Base-by-base conservation (phyloP, 2,888 invertebrate genomes). In the Apamea crenata region DNA sequence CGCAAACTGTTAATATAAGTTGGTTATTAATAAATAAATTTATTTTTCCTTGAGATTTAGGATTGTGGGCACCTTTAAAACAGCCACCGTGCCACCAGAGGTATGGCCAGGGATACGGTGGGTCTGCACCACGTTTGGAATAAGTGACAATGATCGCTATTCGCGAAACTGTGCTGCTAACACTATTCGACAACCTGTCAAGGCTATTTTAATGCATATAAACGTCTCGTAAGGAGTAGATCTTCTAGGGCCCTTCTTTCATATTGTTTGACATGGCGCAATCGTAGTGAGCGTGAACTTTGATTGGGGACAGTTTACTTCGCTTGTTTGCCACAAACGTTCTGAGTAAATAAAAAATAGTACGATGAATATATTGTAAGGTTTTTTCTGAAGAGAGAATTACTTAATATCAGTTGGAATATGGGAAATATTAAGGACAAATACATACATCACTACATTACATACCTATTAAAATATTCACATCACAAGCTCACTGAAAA, bases 261-360 rank as follows among this genome's bases (percentile, higher is more conserved):
- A 25, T 65, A 59, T 44, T 50, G 4, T 32, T 16, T 50, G 56
- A 25, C 56, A 29, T 50, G 40, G 2, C 1, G 63, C 79, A 83
- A 69, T 82, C 12, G 59, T 32, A 70, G 82, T 66, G 65, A 72
- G 44, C 63, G 44, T 66, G 73, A 36, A 50, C 67, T 76, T 73
- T 83, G 84, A 86, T 84, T 79, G 73, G 66, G 36, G 69, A 79
- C 67, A 61, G 79, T 86, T 86, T 74, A 73, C 87, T 79, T 63
- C 75, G 66, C 72, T 75, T 83, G 79, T 74, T 79, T 71, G 69
- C 59, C 14, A n/a, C 63, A 74, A 83, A 73, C 63, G 70, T 75
- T 67, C 65, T 56, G 25, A 16, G 29, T 68, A 71, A 79, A 56
- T 72, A 66, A 47, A 36, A 36, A 5, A 21, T 10, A 10, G 40